A percentile compares a stretch with the other conserved stretches of the same genome.
phyloP scores from a whole-genome alignment of 2,888 invertebrate genomes.

The Congeria kusceri region DNA sequence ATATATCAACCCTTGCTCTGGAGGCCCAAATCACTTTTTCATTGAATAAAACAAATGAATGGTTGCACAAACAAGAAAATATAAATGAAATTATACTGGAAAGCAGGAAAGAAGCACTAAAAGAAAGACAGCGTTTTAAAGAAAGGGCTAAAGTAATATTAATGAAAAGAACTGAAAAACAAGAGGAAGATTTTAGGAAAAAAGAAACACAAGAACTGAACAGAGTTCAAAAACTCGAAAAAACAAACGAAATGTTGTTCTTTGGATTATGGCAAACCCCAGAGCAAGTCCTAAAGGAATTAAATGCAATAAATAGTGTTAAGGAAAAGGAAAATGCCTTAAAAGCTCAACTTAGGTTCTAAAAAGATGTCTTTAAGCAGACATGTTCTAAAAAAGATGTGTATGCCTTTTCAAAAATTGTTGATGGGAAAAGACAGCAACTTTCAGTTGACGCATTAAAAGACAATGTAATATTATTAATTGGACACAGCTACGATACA shows the following conservation, averaged over 20 bases:
- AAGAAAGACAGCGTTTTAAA: slow-evolving; percentile 17
- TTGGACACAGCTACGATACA: background rate
- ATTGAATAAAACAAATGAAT: slow-evolving; percentile 26
- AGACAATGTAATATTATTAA: background rate
- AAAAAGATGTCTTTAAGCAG: background rate
- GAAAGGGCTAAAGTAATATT: slow-evolving; percentile 10
- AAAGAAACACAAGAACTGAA: background rate
- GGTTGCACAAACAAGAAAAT: too few relatives aligned
- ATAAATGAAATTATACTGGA: too few relatives aligned
- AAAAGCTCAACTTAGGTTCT: background rate
- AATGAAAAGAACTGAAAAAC: slow-evolving; percentile 13
- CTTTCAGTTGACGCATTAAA: background rate
- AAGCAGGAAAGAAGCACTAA: slow-evolving; percentile 8
- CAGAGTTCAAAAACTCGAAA: slow-evolving; percentile 24
- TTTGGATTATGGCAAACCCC: slow-evolving; percentile 13
- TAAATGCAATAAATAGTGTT: background rate
- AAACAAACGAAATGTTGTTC: slow-evolving; percentile 7
- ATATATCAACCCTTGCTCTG: slow-evolving; percentile 15
- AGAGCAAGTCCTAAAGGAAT: background rate
- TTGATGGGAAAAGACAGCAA: background rate
- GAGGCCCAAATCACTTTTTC: slow-evolving; percentile 21
- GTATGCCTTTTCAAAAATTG: background rate
- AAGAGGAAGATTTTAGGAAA: slow-evolving; percentile 18
- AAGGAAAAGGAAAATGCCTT: background rate
- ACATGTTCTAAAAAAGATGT: background rate